Evolutionary conservation across 1,140 invertebrate genomes (phyloP), one percentile per base, ranked within the genome.

Genomic region (Olivierus martensii): DNA sequence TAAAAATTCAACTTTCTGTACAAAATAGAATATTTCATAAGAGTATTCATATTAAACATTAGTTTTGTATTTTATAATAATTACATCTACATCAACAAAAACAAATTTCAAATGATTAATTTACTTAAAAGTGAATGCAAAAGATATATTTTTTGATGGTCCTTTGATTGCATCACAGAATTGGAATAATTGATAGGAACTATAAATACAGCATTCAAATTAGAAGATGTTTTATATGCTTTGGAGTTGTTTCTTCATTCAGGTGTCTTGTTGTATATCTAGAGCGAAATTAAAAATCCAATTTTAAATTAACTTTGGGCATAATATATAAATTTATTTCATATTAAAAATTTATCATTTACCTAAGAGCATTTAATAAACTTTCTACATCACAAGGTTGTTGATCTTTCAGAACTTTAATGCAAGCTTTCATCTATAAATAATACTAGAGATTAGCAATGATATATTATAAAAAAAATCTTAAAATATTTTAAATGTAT

Each of bases 251-350:
- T 59, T 88, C 85, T 68, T 92, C 87, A 70, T 91, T 90, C 18
- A 94, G 72, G 68, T 93, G 88, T 66, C 88, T 90, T 38, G 90
- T 93, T 10, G 89, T 93, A 66, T 92, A 94, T 57, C 78, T 78
- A 42, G 18, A 41, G 46, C 17, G 38, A 53, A 36, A 12, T 52
- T 39, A 14, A n/a, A 4, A 28, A 49, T 15, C 9, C 3, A 41
- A 41, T 46, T 38, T 11, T 38, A 14, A 36, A 36, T 7, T 36
- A 41, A 7, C 17, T 48, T 41, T 38, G 7, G 17, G 22, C 21
- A 15, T 12, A 10, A n/a, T 38, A 18, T 9, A 41, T 28, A 48
- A 36, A 28, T 12, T 14, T 37, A n/a, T n/a, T n/a, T n/a, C n/a
- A n/a, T 9, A 10, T 14, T 10, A 9, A 1, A 34, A 36, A 36